These are phyloP conservation scores for Scatophagus argus DNA, from an alignment of 2,113 vertebrate species.

Conservation along the genomic window DNA sequence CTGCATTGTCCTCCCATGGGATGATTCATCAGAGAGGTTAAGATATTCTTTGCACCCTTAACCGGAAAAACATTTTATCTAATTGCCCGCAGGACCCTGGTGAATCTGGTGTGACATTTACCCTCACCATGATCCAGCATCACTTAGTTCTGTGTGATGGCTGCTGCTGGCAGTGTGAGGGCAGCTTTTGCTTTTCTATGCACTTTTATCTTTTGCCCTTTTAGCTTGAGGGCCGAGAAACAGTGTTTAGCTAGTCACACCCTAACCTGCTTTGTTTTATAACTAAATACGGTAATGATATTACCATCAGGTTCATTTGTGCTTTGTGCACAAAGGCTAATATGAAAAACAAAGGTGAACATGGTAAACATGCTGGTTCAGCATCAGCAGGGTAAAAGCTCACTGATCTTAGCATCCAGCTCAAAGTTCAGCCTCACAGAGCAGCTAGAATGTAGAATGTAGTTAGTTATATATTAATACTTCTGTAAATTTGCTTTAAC, in stretches of 20 bases:
- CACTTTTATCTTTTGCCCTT: background rate
- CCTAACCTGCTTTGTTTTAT: background rate
- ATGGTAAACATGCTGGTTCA: background rate
- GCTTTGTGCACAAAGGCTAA: background rate
- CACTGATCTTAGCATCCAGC: background rate
- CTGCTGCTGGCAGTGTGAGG: background rate
- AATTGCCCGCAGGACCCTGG: background rate
- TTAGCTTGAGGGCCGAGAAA: background rate
- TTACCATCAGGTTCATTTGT: background rate
- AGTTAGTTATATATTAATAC: background rate
- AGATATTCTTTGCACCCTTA: background rate
- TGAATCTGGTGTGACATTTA: background rate
- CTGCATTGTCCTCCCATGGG: background rate
- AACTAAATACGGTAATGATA: background rate
- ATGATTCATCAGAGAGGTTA: background rate
- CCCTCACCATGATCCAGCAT: background rate
- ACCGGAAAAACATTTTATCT: background rate
- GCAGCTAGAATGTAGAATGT: background rate
- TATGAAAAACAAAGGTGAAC: no score
- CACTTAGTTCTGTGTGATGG: background rate
- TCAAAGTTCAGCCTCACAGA: background rate
- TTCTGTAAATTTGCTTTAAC: background rate
- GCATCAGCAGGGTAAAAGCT: background rate
- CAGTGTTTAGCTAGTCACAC: background rate
- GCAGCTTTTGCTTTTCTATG: background rate